These are phyloP conservation scores for Centropristis striata DNA, from an alignment of 2,113 vertebrate species.

Conservation along the genomic window DNA sequence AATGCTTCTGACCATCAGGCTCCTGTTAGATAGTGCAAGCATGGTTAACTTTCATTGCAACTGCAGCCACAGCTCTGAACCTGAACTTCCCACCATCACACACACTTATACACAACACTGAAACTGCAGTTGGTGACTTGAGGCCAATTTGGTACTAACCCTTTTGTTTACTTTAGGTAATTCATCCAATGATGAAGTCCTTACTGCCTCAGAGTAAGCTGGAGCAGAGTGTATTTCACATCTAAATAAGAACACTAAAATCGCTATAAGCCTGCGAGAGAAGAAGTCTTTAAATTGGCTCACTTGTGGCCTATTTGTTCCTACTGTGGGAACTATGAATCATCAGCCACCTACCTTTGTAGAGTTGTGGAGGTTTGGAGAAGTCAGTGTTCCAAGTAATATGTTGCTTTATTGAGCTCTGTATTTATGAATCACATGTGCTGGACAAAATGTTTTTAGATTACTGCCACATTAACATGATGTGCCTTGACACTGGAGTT, in stretches of 20 bases:
- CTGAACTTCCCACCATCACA: background rate
- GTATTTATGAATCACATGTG: conserved; percentile 8
- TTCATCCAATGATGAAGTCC: background rate
- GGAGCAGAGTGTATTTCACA: background rate
- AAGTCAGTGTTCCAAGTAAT: background rate
- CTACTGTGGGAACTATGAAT: conserved; percentile 7
- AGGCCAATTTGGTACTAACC: background rate
- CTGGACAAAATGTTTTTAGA: background rate
- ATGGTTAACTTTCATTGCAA: conserved; percentile 1
- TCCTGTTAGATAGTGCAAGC: background rate
- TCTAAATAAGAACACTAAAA: background rate
- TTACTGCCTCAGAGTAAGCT: background rate
- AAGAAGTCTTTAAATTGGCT: background rate
- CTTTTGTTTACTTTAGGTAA: background rate
- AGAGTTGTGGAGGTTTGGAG: background rate
- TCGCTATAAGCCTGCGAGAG: background rate
- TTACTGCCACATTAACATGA: background rate
- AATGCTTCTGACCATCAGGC: conserved; percentile 15
- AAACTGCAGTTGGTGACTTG: background rate
- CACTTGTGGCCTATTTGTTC: background rate
- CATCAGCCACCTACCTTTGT: conserved; percentile 15
- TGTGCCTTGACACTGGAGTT: background rate
- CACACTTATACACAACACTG: background rate
- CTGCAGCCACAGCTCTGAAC: background rate
- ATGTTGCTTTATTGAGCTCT: background rate